Evolutionary conservation across 2,888 invertebrate species (phyloP).

Genomic region (Apodemia mormo): DNA sequence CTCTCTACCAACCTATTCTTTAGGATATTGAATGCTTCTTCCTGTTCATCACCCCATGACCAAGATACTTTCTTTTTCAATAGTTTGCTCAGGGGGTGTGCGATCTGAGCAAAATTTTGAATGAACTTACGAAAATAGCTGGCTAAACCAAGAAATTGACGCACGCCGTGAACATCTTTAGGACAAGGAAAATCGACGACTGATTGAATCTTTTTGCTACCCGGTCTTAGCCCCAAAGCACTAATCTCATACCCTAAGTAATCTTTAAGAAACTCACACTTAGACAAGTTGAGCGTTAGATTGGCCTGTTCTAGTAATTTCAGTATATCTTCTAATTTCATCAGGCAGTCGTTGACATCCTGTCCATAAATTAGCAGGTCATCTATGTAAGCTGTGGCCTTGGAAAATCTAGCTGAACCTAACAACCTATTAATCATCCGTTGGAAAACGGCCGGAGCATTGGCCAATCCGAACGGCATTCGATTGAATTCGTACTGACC

Average conservation of each 20-base stretch:
- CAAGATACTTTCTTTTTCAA: neutral
- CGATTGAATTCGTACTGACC: conserved; percentile 45
- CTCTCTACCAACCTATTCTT: too few species aligned
- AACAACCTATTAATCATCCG: neutral
- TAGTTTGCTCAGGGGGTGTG: neutral
- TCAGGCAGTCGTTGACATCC: conserved; percentile 4
- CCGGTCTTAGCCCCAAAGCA: too few species aligned
- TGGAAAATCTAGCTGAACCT: conserved; percentile 25
- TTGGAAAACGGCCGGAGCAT: conserved; percentile 43
- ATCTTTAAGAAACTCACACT: conserved; percentile 23
- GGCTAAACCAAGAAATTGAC: conserved; percentile 4
- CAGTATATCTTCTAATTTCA: conserved; percentile 27
- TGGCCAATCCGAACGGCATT: conserved; percentile 45
- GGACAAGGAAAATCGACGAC: too few species aligned
- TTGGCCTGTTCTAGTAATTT: conserved; percentile 19
- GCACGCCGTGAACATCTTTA: conserved; percentile 5
- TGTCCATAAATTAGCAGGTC: conserved; percentile 28
- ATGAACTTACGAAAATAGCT: conserved; percentile 11
- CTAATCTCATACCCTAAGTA: conserved; percentile 10
- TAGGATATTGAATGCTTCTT: too few species aligned
- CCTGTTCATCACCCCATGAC: too few species aligned
- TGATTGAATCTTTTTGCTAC: too few species aligned
- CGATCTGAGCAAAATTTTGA: conserved; percentile 3
- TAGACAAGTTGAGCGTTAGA: conserved; percentile 25
- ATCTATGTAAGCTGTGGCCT: conserved; percentile 36